A percentile compares a stretch with the other conserved stretches of the same genome.
phyloP scores from a whole-genome alignment of 2,888 invertebrate genomes.

The Heteropelma amictum region DNA sequence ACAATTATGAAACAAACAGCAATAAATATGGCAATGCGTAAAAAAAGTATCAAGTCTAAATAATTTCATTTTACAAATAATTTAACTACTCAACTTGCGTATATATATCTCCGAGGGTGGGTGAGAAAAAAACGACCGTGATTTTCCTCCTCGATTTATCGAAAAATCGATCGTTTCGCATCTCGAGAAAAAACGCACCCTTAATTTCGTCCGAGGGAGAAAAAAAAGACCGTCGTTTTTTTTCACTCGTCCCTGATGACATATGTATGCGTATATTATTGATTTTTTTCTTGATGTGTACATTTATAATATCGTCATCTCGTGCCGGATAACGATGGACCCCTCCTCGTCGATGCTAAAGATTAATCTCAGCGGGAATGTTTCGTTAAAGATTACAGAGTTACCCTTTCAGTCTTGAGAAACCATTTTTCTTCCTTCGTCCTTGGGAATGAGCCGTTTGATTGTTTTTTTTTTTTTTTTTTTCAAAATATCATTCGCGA shows the following conservation, averaged over 20 bases:
- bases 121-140: neutral
- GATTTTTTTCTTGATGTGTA: conserved; percentile 4
- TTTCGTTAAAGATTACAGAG: conserved; percentile 49
- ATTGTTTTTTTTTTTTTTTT: neutral
- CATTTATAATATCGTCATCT: conserved; percentile 15
- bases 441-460: conserved; percentile 29
- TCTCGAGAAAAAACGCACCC: neutral
- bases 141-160: neutral
- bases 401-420: conserved; percentile 69
- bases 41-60: neutral
- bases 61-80: too few relatives aligned
- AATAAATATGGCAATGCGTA: conserved; percentile 16
- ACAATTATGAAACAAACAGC: neutral
- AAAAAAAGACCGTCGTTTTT: too few relatives aligned
- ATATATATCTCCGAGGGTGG: too few relatives aligned
- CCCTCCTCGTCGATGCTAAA: conserved; percentile 25
- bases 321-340: conserved; percentile 9
- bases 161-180: neutral
- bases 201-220: neutral
- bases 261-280: too few relatives aligned
- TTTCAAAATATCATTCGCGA: neutral
- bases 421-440: conserved; percentile 51
- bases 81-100: too few relatives aligned
- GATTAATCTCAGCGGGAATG: conserved; percentile 50
- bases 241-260: too few relatives aligned